phyloP scores from a whole-genome alignment of 2,888 invertebrate species.

The Morpho achilles region DNA sequence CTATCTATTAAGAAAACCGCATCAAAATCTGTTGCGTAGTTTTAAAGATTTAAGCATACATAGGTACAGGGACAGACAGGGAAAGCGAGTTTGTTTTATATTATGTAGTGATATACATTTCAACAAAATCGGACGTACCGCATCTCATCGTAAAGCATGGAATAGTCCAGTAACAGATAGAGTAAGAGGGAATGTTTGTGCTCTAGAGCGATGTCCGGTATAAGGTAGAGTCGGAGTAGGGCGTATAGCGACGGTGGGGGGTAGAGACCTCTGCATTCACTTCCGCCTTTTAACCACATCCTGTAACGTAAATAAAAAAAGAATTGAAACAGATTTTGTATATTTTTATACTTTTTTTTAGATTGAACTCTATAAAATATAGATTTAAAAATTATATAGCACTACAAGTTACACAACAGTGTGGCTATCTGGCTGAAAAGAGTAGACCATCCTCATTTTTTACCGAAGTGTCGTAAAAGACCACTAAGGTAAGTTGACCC shows the following conservation, averaged over 20 bases:
- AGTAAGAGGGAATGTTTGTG: slow-evolving; percentile 89
- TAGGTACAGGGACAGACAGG: no score
- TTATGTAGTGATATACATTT: no score
- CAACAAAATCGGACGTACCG: slow-evolving; percentile 40
- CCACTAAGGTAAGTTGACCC: no score
- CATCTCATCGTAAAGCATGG: slow-evolving; percentile 82
- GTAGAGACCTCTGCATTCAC: slow-evolving; percentile 81
- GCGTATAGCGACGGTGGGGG: slow-evolving; percentile 92
- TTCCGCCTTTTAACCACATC: slow-evolving; percentile 85
- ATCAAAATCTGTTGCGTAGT: no score
- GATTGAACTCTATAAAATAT: neutral
- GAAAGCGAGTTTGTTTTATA: no score
- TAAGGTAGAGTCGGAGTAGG: slow-evolving; percentile 85
- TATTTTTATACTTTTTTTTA: no score
- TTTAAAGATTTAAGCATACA: no score
- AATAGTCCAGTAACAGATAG: slow-evolving; percentile 90
- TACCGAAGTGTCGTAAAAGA: no score
- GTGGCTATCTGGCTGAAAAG: no score
- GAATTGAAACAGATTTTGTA: neutral
- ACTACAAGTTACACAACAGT: no score
- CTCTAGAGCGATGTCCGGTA: slow-evolving; percentile 81
- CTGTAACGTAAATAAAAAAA: slow-evolving; percentile 35
- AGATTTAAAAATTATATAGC: neutral
- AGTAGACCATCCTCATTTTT: no score
- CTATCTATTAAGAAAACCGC: no score